Percentiles rank a stretch among this genome's conserved stretches.
Evolutionary conservation across 2,888 invertebrate species (phyloP).

Genomic region (Venustoraphidia nigricollis): DNA sequence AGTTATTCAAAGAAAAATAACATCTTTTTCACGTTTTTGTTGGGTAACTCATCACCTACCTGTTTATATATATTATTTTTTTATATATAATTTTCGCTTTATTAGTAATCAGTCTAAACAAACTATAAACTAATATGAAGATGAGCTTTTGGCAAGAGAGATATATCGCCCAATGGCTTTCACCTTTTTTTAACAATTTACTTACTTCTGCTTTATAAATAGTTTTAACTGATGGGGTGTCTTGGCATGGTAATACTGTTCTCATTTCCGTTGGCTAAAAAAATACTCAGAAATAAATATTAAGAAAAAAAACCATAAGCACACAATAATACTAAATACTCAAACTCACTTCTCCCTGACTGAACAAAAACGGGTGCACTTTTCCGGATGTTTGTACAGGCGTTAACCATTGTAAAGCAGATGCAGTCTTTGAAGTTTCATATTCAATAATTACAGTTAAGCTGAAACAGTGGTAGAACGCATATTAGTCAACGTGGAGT

Average conservation of each 20-base stretch:
- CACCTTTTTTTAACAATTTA: no score
- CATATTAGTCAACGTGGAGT: no score
- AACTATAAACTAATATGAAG: no score
- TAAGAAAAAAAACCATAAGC: conserved; percentile 1
- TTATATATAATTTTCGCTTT: no score
- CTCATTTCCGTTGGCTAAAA: conserved; percentile 73
- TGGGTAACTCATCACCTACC: no score
- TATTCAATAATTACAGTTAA: conserved; percentile 50
- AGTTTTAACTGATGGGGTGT: conserved; percentile 79
- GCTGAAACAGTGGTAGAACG: conserved; percentile 23
- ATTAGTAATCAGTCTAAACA: no score
- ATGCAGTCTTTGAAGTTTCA: conserved; percentile 58
- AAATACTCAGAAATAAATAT: conserved; percentile 1
- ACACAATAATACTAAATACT: neutral
- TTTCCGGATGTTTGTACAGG: conserved; percentile 80
- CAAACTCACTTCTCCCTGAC: conserved; percentile 54
- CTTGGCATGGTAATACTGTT: conserved; percentile 83
- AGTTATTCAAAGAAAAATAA: no score
- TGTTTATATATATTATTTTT: no score
- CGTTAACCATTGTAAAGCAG: conserved; percentile 79
- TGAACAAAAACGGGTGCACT: conserved; percentile 70
- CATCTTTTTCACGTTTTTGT: no score
- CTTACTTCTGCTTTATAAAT: conserved; percentile 53
- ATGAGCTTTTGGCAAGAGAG: no score
- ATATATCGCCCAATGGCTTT: no score